A percentile compares a stretch with the other conserved stretches of the same genome.
These are phyloP conservation scores for Lepidurus couesii DNA, from an alignment of 1,140 invertebrate species.

Conservation along the genomic window DNA sequence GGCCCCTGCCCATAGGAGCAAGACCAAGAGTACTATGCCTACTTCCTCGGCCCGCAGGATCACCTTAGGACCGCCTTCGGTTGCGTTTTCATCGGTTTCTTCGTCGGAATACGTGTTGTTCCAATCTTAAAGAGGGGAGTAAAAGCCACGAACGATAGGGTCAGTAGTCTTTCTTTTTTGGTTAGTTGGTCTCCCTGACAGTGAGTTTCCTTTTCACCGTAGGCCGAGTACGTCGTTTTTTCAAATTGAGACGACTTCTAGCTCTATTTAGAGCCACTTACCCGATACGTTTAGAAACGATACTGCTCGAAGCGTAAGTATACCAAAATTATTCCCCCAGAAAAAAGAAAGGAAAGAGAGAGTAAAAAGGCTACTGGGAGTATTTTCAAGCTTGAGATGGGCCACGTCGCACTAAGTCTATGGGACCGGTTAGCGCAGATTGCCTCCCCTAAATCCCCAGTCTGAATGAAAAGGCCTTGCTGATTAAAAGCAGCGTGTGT, in stretches of 20 bases:
- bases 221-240: background rate
- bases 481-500: no score
- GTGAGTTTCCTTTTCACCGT: background rate
- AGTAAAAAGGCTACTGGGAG: background rate
- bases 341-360: background rate
- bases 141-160: background rate
- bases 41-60: slow-evolving; percentile 69
- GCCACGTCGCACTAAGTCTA: background rate
- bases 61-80: background rate
- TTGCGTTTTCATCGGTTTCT: background rate
- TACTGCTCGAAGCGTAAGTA: background rate
- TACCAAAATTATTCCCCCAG: background rate
- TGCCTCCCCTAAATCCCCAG: background rate
- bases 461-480: no score
- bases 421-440: background rate
- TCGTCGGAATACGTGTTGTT: background rate
- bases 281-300: background rate
- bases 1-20: slow-evolving; percentile 79
- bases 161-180: background rate
- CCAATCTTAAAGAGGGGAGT: background rate
- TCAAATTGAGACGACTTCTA: no score
- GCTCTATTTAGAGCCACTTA: no score
- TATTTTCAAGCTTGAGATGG: background rate
- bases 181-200: background rate
- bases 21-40: slow-evolving; percentile 74